Conservation (phyloP, 2,797 vertebrate species). For the Sternotherus odoratus region DNA sequence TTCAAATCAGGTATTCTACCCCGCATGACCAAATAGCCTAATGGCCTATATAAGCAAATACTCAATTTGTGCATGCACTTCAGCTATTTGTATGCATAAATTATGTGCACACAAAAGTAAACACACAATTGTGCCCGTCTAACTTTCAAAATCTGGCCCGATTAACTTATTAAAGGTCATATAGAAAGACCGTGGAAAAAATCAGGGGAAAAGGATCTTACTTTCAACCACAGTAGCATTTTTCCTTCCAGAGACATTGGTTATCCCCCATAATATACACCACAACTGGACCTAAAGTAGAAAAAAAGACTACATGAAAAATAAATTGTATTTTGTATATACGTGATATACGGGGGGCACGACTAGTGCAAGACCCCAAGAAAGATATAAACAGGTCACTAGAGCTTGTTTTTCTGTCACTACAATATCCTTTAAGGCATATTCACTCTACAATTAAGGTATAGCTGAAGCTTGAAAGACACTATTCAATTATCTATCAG, state of each 20-base stretch:
- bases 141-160: neutral
- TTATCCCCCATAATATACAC: neutral
- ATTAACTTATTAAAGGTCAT: neutral
- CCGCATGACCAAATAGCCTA: neutral
- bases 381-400: rapidly evolving
- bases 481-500: neutral
- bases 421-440: neutral
- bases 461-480: neutral
- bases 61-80: neutral
- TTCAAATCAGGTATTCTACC: neutral
- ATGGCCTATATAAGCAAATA: neutral
- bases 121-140: neutral
- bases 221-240: rapidly evolving
- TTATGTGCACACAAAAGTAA: neutral
- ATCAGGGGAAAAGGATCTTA: neutral
- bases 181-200: neutral
- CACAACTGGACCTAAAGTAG: neutral
- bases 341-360: rapidly evolving
- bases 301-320: neutral
- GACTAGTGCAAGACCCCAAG: rapidly evolving
- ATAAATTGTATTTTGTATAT: rapidly evolving
- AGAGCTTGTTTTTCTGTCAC: rapidly evolving
- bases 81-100: neutral
- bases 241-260: slow-evolving; percentile 23
- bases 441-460: neutral